A percentile compares a stretch with the other conserved stretches of the same genome.
Evolutionary conservation across 2,797 vertebrate species (phyloP).

Genomic region (Premnoplex brunnescens): DNA sequence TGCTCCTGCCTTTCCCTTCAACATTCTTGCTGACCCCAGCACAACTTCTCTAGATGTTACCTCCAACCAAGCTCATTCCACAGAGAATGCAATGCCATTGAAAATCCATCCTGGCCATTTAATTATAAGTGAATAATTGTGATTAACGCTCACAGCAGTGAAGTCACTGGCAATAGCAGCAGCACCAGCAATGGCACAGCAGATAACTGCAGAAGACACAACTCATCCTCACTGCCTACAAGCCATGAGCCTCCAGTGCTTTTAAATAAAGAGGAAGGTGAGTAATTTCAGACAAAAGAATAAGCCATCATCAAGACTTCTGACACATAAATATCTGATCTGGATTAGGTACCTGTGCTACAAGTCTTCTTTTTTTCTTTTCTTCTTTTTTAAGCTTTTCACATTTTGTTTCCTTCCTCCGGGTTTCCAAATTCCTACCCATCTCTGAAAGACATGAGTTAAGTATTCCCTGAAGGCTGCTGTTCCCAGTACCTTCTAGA

Average conservation of each 20-base stretch:
- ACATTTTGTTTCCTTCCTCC: background rate
- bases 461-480: slow-evolving; percentile 17
- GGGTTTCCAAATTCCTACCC: background rate
- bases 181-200: background rate
- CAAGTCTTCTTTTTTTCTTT: background rate
- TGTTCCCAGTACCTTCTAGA: background rate
- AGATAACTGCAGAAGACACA: background rate
- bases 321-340: background rate
- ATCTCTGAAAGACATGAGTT: background rate
- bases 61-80: background rate
- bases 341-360: background rate
- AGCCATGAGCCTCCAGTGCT: background rate
- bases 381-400: background rate
- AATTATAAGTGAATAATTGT: background rate
- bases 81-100: background rate
- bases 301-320: slow-evolving; percentile 9
- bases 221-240: background rate
- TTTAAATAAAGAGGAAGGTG: slow-evolving; percentile 19
- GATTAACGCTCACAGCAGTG: background rate
- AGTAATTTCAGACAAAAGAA: slow-evolving; percentile 51
- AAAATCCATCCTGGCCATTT: background rate
- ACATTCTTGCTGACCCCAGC: background rate
- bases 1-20: background rate
- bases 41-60: background rate
- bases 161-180: background rate